Evolutionary conservation across 2,113 vertebrate species (phyloP).

Genomic region (Pterocles orientalis): DNA sequence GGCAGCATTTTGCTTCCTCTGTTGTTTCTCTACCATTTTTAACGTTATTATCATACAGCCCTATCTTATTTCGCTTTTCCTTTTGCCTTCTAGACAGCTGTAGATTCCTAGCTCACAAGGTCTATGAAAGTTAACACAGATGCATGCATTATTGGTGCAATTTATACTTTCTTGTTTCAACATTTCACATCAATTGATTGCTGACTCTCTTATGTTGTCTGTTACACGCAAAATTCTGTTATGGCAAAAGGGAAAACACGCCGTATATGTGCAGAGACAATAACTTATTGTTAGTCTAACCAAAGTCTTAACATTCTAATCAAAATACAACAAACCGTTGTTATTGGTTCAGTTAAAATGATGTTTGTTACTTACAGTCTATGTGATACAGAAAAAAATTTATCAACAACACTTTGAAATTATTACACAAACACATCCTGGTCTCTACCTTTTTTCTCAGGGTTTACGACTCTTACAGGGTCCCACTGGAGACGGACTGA

Average conservation of each 20-base stretch:
- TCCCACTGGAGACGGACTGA: background rate
- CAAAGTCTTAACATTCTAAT: background rate
- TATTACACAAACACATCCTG: background rate
- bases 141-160: background rate
- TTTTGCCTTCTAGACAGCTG: background rate
- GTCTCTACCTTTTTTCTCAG: background rate
- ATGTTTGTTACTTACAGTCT: background rate
- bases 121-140: background rate
- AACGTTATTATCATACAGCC: background rate
- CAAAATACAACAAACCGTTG: background rate
- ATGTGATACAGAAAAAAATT: background rate
- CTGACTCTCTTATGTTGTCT: background rate
- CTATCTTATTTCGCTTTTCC: background rate
- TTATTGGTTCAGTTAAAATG: background rate
- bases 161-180: background rate
- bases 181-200: background rate
- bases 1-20: background rate
- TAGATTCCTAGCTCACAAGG: background rate
- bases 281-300: background rate
- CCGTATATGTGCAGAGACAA: background rate
- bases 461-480: background rate
- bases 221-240: background rate
- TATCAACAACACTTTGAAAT: too few species aligned
- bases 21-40: background rate
- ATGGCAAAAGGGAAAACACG: background rate